Percentiles rank a stretch among this genome's conserved stretches.
These are phyloP conservation scores for Erannis defoliaria DNA, from an alignment of 2,888 invertebrate genomes.

Conservation along the genomic window DNA sequence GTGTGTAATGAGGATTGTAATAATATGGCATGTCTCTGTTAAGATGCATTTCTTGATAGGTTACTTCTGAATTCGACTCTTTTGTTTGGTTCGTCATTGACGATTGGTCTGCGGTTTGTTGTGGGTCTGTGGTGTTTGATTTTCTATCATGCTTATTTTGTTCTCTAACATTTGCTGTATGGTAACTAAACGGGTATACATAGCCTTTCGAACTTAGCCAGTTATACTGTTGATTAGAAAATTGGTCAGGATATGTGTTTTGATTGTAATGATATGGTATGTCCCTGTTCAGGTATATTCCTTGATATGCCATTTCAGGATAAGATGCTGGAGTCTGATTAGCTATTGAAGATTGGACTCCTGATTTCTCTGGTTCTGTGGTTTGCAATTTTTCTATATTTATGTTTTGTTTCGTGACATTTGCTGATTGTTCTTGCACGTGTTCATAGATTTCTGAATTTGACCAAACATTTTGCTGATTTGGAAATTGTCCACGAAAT, in stretches of 20 bases:
- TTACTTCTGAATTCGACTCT: background rate
- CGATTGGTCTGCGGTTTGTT: background rate
- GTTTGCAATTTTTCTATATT: background rate
- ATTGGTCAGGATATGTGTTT: background rate
- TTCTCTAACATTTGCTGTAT: background rate
- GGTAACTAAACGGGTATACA: background rate
- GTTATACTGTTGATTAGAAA: background rate
- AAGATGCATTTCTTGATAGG: background rate
- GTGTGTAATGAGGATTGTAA: background rate
- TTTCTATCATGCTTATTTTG: background rate
- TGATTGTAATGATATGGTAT: background rate
- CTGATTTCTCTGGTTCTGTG: background rate
- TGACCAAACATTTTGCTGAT: background rate
- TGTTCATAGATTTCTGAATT: background rate
- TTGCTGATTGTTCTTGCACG: background rate
- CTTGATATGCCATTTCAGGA: background rate
- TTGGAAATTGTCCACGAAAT: background rate
- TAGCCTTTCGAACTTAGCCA: background rate
- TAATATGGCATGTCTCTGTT: constrained; percentile 1
- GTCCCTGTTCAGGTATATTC: background rate
- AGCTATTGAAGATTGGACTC: too few species aligned
- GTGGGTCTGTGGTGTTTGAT: background rate
- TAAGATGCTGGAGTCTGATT: background rate
- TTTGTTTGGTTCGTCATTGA: background rate
- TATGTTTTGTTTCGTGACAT: background rate